Evolutionary conservation across 2,888 invertebrate genomes (phyloP).

Genomic region (Timandra comae): DNA sequence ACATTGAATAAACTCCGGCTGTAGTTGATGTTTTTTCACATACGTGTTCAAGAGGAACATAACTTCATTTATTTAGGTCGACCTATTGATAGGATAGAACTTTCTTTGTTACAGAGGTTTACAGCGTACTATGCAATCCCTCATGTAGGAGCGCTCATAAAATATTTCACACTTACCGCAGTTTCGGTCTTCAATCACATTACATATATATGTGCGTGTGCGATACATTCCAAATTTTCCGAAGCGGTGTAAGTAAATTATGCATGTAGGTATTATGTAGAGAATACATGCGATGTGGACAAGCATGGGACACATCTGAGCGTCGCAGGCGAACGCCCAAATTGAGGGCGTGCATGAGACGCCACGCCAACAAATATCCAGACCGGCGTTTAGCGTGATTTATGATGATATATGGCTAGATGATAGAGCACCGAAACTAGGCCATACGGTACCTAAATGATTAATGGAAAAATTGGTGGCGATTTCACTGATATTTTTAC

Average conservation of each 20-base stretch:
- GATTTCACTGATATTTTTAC: constrained; percentile 8
- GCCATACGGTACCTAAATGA: constrained; percentile 27
- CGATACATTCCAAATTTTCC: constrained; percentile 23
- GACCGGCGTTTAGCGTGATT: constrained; percentile 49
- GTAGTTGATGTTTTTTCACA: constrained; percentile 1
- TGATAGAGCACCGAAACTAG: constrained; percentile 36
- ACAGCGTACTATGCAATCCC: constrained; percentile 10
- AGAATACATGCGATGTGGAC: constrained; percentile 13
- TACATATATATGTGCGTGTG: constrained; percentile 18
- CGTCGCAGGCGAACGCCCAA: constrained; percentile 29
- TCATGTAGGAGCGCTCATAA: constrained; percentile 18
- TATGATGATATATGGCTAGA: constrained; percentile 56
- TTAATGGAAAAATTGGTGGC: constrained; percentile 27
- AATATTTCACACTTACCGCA: constrained; percentile 19
- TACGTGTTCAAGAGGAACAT: constrained; percentile 5
- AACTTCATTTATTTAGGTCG: constrained; percentile 19
- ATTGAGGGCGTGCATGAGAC: constrained; percentile 37
- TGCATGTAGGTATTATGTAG: constrained; percentile 11
- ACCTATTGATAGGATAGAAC: constrained; percentile 14
- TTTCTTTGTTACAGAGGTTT: constrained; percentile 20
- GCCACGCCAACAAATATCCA: constrained; percentile 38
- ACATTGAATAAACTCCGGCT: neutral
- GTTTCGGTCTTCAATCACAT: constrained; percentile 22
- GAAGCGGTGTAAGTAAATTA: constrained; percentile 33
- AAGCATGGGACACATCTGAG: constrained; percentile 29